A percentile compares a stretch with the other conserved stretches of the same genome.
Conservation (phyloP, 2,888 invertebrate species). For the Ariolimax columbianus region DNA sequence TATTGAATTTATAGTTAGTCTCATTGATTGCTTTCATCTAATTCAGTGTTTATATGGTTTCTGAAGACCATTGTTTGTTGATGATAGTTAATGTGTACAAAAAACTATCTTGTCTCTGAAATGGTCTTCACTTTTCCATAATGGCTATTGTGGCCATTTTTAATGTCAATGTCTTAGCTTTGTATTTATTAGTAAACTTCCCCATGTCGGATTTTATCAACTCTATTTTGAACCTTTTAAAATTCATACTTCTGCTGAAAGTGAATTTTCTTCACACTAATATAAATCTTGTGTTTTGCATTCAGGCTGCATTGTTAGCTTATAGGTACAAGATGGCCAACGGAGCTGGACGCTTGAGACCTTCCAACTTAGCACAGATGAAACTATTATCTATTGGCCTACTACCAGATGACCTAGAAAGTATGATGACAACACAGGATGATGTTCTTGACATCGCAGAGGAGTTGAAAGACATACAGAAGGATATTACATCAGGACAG, state of each 20-base stretch:
- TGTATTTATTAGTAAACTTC: too few species aligned
- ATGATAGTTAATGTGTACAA: too few species aligned
- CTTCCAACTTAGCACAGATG: slow-evolving; percentile 48
- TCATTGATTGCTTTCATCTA: too few species aligned
- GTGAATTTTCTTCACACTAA: neutral
- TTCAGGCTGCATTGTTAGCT: slow-evolving; percentile 51
- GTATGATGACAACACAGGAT: slow-evolving; percentile 48
- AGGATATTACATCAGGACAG: slow-evolving; percentile 55
- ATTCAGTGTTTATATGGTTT: too few species aligned
- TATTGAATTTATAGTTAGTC: too few species aligned
- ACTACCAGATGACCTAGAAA: slow-evolving; percentile 54
- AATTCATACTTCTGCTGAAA: neutral
- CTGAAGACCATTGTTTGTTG: too few species aligned
- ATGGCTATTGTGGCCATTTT: too few species aligned
- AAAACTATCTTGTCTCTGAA: too few species aligned
- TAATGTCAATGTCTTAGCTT: too few species aligned
- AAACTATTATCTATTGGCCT: slow-evolving; percentile 54
- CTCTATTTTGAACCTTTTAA: too few species aligned
- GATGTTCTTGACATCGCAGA: slow-evolving; percentile 54
- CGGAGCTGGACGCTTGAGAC: slow-evolving; percentile 31
- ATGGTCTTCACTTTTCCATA: too few species aligned
- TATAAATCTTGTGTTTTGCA: neutral
- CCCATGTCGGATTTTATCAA: too few species aligned
- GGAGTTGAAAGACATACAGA: slow-evolving; percentile 52
- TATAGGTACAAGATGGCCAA: slow-evolving; percentile 34